Base-by-base conservation (phyloP, 2,113 vertebrate genomes). In the Perca flavescens region DNA sequence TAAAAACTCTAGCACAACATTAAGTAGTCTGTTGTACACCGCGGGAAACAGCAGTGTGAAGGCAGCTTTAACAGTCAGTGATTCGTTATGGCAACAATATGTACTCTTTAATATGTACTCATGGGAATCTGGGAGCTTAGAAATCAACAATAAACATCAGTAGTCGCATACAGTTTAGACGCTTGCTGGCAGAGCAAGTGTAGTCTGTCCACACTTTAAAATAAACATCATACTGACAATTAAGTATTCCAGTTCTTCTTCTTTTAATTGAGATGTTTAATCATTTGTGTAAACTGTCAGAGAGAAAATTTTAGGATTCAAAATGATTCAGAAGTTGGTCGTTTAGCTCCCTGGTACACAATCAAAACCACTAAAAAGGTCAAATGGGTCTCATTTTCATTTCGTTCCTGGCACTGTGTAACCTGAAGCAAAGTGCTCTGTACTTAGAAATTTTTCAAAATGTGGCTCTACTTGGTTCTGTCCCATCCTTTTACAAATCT, bases 121-220 rank as follows among this genome's bases (percentile, higher is more conserved):
- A 16, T 0, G 22, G 17, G 47, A 82, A 74, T 84, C 62, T 61
- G 76, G 62, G 58, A 64, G 64, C 10, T 5, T 16, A 63, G 12
- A 62, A 73, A 53, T 58, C 43, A 72, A 50, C 14, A 84, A 58
- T n/a, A 56, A 60, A 64, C 63, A 74, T 93, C 89, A 90, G 90
- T 91, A 92, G 87, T 90, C 34, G n/a, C 1, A 1, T 79, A 61
- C 70, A 84, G 61, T 87, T 75, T 34, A 34, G 25, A 80, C 17
- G 15, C 15, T 50, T 60, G 3, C 17, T 68, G 50, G 19, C 13
- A 0, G 17, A 79, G 22, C n/a, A 6, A 52, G 40, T 53, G 22
- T 0, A 10, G 50, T 40, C 53, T 0, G 52, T 28, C 34, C 7
- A 54, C 14, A 61, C 28, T 56, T 56, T 36, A 40, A 56, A 10